Evolutionary conservation across 2,113 vertebrate genomes (phyloP).

Genomic region (Coptodon bakossiorum): DNA sequence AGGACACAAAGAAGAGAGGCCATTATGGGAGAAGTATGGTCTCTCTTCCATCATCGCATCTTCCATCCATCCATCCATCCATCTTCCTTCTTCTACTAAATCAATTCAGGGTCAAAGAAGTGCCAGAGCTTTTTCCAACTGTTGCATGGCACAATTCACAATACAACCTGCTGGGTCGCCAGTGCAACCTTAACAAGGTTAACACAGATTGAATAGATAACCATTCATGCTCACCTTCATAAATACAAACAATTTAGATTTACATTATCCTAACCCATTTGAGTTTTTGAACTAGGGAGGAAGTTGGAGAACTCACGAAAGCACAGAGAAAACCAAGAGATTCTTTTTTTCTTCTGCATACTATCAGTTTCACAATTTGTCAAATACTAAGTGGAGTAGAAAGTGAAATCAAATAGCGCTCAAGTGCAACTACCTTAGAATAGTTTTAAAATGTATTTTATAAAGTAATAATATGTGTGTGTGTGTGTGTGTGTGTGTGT

Average conservation of each 20-base stretch:
- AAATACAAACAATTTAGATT: background rate
- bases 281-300: background rate
- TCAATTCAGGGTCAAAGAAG: background rate
- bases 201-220: background rate
- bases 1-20: background rate
- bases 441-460: background rate
- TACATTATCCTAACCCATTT: background rate
- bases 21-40: background rate
- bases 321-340: background rate
- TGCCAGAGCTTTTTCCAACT: background rate
- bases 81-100: background rate
- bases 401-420: background rate
- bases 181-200: background rate
- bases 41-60: background rate
- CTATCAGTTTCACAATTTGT: background rate
- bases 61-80: background rate
- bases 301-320: background rate
- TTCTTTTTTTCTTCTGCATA: fast-evolving
- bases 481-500: background rate
- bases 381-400: background rate
- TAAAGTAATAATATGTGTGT: background rate
- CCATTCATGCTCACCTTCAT: background rate
- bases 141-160: background rate
- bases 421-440: background rate
- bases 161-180: background rate